Percentiles rank a stretch among this genome's conserved stretches.
Conservation (phyloP, 2,113 vertebrate genomes). For the Thunnus maccoyii region DNA sequence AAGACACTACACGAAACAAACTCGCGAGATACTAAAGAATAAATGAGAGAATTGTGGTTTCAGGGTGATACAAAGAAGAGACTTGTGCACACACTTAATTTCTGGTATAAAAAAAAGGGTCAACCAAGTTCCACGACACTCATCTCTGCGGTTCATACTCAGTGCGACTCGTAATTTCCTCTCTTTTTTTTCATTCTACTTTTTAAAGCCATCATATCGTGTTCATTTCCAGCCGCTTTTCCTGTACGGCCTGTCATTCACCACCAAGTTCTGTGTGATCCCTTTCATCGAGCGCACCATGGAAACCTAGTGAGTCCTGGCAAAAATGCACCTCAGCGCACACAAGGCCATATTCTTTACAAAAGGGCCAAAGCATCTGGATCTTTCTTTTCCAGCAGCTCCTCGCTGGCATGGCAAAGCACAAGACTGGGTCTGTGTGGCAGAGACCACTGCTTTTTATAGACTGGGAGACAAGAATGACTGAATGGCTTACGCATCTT, state of each 20-base stretch:
- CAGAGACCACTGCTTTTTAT: constrained; percentile 84
- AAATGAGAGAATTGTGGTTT: constrained; percentile 45
- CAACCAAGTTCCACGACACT: constrained; percentile 76
- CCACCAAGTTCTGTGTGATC: constrained; percentile 85
- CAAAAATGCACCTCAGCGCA: constrained; percentile 87
- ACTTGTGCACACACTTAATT: constrained; percentile 58
- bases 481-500: constrained; percentile 80
- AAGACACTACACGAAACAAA: constrained; percentile 17
- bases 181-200: constrained; percentile 50
- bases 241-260: constrained; percentile 83
- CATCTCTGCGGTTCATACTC: constrained; percentile 57
- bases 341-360: constrained; percentile 84
- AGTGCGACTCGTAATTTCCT: constrained; percentile 44
- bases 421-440: constrained; percentile 85
- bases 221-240: constrained; percentile 77
- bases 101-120: constrained; percentile 56
- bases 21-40: constrained; percentile 31
- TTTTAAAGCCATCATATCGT: constrained; percentile 77
- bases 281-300: constrained; percentile 87
- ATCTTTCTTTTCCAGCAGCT: constrained; percentile 80
- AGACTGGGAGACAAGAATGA: constrained; percentile 80
- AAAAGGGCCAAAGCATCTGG: constrained; percentile 85
- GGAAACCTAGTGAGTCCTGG: constrained; percentile 85
- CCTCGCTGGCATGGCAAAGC: constrained; percentile 73
- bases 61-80: constrained; percentile 60